phyloP scores from a whole-genome alignment of 2,113 vertebrate genomes.

The Pterocles gutturalis region DNA sequence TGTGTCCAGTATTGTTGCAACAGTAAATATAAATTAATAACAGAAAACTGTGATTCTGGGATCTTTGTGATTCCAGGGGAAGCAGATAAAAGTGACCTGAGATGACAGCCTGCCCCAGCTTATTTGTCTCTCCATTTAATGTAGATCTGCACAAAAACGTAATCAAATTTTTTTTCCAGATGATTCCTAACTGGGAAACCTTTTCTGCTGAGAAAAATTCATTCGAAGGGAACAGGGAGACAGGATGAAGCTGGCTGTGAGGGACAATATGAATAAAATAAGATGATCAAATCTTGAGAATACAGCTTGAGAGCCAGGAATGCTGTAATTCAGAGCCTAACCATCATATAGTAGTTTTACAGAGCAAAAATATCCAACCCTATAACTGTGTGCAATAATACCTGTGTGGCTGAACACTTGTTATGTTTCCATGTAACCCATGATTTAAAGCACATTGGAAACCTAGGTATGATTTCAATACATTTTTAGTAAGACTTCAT shows the following conservation, averaged over 20 bases:
- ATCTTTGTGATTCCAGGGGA: neutral
- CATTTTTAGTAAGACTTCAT: neutral
- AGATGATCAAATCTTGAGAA: neutral
- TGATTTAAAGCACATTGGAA: neutral
- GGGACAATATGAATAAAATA: neutral
- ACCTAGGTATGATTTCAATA: neutral
- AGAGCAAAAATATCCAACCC: neutral
- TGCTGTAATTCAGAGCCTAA: neutral
- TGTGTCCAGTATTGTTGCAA: neutral
- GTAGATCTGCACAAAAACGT: neutral
- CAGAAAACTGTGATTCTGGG: neutral
- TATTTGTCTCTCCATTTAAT: neutral
- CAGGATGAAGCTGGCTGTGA: neutral
- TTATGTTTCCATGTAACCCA: neutral
- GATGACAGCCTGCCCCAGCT: neutral
- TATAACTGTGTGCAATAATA: neutral
- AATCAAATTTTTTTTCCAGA: neutral
- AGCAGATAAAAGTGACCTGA: neutral
- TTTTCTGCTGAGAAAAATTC: neutral
- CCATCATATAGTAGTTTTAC: neutral
- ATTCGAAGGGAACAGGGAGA: neutral
- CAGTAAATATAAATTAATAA: constrained; percentile 47
- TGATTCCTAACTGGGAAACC: neutral
- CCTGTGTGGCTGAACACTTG: neutral
- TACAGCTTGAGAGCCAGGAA: neutral